Evolutionary conservation across 64 coral and sea anemone species (phyloP).

Genomic region (Montipora capricornis): DNA sequence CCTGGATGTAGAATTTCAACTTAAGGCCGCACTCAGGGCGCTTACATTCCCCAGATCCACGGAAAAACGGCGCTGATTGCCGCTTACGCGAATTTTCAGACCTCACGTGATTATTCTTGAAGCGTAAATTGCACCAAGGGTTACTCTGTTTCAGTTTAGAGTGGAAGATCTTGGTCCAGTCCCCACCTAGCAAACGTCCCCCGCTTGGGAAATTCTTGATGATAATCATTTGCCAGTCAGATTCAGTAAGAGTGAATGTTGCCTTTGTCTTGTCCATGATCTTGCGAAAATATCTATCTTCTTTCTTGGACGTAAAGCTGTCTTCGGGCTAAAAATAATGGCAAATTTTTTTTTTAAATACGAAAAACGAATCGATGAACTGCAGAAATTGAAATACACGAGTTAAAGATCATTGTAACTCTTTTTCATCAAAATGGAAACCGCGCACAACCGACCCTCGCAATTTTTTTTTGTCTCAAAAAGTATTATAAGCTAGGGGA

Average conservation of each 20-base stretch:
- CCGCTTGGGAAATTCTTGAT: neutral
- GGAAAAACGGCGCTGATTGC: neutral
- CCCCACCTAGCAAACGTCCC: neutral
- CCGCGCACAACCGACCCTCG: too few species aligned
- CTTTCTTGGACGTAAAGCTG: neutral
- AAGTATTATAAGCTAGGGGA: too few species aligned
- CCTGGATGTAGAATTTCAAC: neutral
- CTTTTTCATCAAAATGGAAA: too few species aligned
- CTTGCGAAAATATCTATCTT: neutral
- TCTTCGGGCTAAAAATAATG: neutral
- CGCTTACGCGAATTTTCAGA: neutral
- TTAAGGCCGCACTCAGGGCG: neutral
- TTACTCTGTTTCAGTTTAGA: neutral
- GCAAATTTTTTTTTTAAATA: too few species aligned
- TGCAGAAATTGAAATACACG: too few species aligned
- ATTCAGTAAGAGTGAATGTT: neutral
- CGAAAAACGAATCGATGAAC: too few species aligned
- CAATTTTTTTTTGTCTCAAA: too few species aligned
- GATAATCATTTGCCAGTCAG: neutral
- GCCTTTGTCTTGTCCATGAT: neutral
- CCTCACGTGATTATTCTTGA: neutral
- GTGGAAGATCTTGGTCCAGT: neutral
- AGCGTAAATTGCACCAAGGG: conserved; percentile 10
- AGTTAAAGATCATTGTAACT: too few species aligned
- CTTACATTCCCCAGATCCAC: neutral